A percentile compares a stretch with the other conserved stretches of the same genome.
Conservation (phyloP, 2,888 invertebrate genomes). For the Eilema sororculum region DNA sequence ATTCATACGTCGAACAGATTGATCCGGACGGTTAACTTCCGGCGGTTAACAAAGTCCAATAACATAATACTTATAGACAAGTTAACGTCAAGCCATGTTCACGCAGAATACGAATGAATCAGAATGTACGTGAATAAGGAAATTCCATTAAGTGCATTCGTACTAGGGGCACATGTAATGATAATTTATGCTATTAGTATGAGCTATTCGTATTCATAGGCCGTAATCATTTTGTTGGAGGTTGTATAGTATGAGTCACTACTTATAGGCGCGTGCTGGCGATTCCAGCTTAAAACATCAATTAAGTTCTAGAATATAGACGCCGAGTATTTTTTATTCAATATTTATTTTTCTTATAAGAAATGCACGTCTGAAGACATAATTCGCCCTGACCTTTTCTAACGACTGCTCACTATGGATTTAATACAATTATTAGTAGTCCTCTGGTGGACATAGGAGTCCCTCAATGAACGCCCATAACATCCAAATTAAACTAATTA, state of each 20-base stretch:
- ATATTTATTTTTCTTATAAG: conserved; percentile 24
- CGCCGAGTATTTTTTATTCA: conserved; percentile 24
- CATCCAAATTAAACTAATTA: too few relatives aligned
- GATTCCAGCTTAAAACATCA: conserved; percentile 26
- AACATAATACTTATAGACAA: conserved; percentile 62
- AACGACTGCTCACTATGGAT: too few relatives aligned
- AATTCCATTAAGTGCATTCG: conserved; percentile 74
- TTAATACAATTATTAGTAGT: too few relatives aligned
- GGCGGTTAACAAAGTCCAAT: conserved; percentile 57
- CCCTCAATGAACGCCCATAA: too few relatives aligned
- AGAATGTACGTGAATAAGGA: conserved; percentile 79
- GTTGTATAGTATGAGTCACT: conserved; percentile 20
- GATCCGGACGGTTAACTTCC: conserved; percentile 65
- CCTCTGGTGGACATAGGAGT: too few relatives aligned
- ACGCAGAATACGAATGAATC: conserved; percentile 81
- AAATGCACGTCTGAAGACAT: neutral
- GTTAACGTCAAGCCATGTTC: conserved; percentile 53
- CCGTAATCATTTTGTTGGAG: conserved; percentile 43
- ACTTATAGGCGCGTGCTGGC: conserved; percentile 17
- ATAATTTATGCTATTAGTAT: conserved; percentile 46
- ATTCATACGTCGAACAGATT: conserved; percentile 42
- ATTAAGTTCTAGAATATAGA: conserved; percentile 47
- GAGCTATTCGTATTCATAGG: conserved; percentile 55
- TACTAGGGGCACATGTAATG: conserved; percentile 56
- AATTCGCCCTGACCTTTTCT: neutral